phyloP scores from a whole-genome alignment of 2,888 invertebrate species.

The Ptilodon capucinus region DNA sequence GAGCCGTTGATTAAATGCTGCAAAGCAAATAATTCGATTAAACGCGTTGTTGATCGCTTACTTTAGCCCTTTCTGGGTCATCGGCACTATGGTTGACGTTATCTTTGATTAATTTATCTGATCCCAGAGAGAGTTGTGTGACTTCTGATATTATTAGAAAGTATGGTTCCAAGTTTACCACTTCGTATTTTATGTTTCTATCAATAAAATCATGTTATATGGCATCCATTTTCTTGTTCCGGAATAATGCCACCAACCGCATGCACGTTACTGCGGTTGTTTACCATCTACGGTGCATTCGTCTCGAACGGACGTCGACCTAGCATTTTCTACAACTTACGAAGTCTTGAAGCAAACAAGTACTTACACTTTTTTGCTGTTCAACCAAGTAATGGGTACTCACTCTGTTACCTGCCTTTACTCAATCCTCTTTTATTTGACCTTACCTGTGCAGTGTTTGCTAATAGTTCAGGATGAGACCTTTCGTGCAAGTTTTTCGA shows the following conservation, averaged over 20 bases:
- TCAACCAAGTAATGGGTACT: too few relatives aligned
- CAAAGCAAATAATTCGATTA: slow-evolving; percentile 60
- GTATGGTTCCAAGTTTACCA: slow-evolving; percentile 17
- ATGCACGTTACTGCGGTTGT: slow-evolving; percentile 58
- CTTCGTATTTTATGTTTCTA: slow-evolving; percentile 30
- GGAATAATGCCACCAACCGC: slow-evolving; percentile 56
- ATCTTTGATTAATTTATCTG: slow-evolving; percentile 29
- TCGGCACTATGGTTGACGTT: slow-evolving; percentile 32
- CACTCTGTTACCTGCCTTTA: too few relatives aligned
- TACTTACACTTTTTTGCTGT: too few relatives aligned
- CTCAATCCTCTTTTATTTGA: too few relatives aligned
- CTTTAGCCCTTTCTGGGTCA: slow-evolving; percentile 47
- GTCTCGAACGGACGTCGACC: slow-evolving; percentile 60
- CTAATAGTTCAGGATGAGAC: not conserved
- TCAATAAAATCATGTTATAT: slow-evolving; percentile 49
- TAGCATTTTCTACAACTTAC: slow-evolving; percentile 43
- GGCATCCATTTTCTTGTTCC: slow-evolving; percentile 48
- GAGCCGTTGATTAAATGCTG: slow-evolving; percentile 58
- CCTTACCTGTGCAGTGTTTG: not conserved
- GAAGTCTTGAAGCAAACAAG: slow-evolving; percentile 17
- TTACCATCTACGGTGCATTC: slow-evolving; percentile 56
- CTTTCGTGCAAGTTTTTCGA: not conserved
- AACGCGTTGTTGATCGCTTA: slow-evolving; percentile 47
- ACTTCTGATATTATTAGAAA: slow-evolving; percentile 28
- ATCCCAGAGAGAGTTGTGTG: slow-evolving; percentile 26